Evolutionary conservation across 2,888 invertebrate genomes (phyloP).

Genomic region (Thymelicus lineola): DNA sequence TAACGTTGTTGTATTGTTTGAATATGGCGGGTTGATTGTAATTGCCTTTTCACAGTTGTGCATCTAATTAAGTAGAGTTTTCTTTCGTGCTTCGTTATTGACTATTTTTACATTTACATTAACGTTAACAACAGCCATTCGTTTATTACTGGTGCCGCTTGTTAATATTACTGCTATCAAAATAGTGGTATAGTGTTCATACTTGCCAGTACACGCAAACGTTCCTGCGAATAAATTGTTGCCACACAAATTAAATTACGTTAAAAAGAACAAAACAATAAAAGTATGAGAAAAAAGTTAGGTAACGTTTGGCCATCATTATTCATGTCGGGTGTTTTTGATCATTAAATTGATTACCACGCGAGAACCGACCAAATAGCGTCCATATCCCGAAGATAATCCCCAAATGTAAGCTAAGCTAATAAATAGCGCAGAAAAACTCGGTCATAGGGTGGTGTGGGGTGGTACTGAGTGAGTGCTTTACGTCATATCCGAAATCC

Average conservation of each 20-base stretch:
- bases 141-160: too few species aligned
- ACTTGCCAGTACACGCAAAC: too few species aligned
- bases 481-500: slow-evolving; percentile 85
- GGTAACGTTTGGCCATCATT: background rate
- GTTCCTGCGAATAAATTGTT: too few species aligned
- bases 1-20: slow-evolving; percentile 39
- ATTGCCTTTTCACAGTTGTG: slow-evolving; percentile 39
- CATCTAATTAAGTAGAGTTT: slow-evolving; percentile 36
- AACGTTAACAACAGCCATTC: background rate
- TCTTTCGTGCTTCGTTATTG: slow-evolving; percentile 28
- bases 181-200: too few species aligned
- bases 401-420: slow-evolving; percentile 73
- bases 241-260: background rate
- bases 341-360: slow-evolving; percentile 37
- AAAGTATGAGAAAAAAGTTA: background rate
- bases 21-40: slow-evolving; percentile 39
- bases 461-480: slow-evolving; percentile 74
- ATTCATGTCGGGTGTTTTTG: slow-evolving; percentile 3
- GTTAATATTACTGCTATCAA: too few species aligned
- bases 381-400: slow-evolving; percentile 61
- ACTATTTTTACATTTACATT: slow-evolving; percentile 8
- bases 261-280: background rate
- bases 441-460: slow-evolving; percentile 64
- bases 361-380: slow-evolving; percentile 25
- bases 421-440: slow-evolving; percentile 79